phyloP scores from a whole-genome alignment of 2,113 vertebrate species.

The Phylloscopus whistleri region DNA sequence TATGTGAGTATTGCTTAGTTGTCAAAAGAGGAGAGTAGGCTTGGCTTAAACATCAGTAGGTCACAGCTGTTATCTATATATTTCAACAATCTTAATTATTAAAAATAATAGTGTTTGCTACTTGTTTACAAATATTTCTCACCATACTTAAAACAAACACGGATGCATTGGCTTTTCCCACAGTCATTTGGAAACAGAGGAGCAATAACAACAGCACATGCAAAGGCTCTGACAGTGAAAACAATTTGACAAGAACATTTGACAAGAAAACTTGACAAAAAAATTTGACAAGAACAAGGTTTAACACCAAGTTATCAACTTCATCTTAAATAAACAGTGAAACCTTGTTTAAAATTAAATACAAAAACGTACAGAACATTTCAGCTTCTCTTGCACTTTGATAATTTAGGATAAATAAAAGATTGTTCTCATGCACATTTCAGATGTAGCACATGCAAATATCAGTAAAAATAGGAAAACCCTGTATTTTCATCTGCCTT shows the following conservation, averaged over 20 bases:
- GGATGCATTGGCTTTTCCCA: background rate
- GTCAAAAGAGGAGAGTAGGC: background rate
- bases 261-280: background rate
- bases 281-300: background rate
- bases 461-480: background rate
- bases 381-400: background rate
- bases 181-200: background rate
- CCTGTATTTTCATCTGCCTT: background rate
- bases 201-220: background rate
- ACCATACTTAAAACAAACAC: background rate
- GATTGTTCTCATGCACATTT: background rate
- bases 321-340: background rate
- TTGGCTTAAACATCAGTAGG: background rate
- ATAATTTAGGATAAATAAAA: background rate
- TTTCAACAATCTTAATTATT: background rate
- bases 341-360: background rate
- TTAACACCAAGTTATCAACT: background rate
- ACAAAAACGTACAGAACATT: background rate
- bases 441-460: background rate
- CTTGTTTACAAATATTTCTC: background rate
- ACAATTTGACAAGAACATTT: background rate
- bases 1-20: background rate
- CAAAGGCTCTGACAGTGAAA: background rate
- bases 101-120: background rate
- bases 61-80: background rate